Conservation (phyloP, 2,888 invertebrate species). For the Lasioglossum pauxillum region DNA sequence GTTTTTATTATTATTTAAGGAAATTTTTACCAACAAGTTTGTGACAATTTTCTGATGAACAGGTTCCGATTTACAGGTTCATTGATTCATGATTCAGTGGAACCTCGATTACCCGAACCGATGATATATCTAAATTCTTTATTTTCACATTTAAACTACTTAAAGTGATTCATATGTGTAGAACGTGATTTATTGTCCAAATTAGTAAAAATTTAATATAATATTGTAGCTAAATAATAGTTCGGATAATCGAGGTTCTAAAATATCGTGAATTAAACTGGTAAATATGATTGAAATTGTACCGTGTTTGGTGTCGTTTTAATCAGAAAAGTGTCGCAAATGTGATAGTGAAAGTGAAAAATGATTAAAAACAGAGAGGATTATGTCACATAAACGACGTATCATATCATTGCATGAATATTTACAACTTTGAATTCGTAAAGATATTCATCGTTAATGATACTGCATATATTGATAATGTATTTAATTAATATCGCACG, state of each 20-base stretch:
- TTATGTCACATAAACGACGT: not conserved
- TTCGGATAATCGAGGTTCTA: not conserved
- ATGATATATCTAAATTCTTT: too few species aligned
- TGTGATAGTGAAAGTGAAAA: not conserved
- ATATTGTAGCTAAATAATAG: not conserved
- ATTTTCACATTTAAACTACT: too few species aligned
- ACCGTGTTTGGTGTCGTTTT: not conserved
- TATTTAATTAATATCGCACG: not conserved
- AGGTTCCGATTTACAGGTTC: too few species aligned
- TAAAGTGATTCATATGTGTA: too few species aligned
- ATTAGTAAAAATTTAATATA: not conserved
- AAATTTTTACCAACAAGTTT: too few species aligned
- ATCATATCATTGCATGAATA: not conserved
- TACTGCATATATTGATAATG: not conserved
- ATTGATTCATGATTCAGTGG: too few species aligned
- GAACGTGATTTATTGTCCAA: not conserved
- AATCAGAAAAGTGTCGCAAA: not conserved
- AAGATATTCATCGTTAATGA: not conserved
- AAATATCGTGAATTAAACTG: not conserved
- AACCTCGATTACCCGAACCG: too few species aligned
- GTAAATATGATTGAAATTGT: not conserved
- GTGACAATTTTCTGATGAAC: too few species aligned
- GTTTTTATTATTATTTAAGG: too few species aligned
- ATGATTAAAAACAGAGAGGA: not conserved
- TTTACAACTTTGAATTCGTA: not conserved